Base-by-base conservation (phyloP, 1,140 invertebrate genomes). In the Drosophila lowei region DNA sequence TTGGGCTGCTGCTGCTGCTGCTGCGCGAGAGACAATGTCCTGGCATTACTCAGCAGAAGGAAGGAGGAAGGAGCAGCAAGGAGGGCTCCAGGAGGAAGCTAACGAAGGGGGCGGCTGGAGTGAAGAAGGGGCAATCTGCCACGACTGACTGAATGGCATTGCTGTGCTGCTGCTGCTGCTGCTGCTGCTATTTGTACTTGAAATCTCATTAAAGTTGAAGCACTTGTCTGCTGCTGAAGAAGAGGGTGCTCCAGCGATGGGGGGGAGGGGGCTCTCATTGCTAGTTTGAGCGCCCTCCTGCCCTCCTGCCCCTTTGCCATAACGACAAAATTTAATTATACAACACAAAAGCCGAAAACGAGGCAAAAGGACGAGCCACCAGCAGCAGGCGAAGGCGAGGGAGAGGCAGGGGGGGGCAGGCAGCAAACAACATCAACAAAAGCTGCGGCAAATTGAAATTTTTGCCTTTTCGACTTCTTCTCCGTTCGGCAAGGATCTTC, bases 201-300 rank as follows among this genome's bases (percentile, higher is more conserved):
- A 86, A 88, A 86, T 86, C 78, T 86, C 77, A 88, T 86, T 86
- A 88, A 79, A 86, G 68, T 88, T 88, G 59, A 86, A 88, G 81
- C 74, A 78, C 61, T 86, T 80, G 77, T 59, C 72, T 80, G 81
- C 78, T 48, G 54, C 15, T 57, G 46, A 49, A 68, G 63, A 30
- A 68, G 18, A 59, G 43, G 15, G 44, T 23, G 38, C 58, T 25
- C 15, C 11, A 28, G 25, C 23, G 11, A 16, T 52, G 21, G 60
- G 28, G 64, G 60, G 25, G 21, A n/a, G 6, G 2, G 15, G 13
- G 11, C 34, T 4, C 11, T 38, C 34, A 38, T 38, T 38, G 61
- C 61, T 63, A 64, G 62, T 64, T 64, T 38, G 34, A 5, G 18
- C 61, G 8, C 30, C 8, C 4, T 4, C 23, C 23, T 30, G 28